Base-by-base conservation (phyloP, 2,113 vertebrate genomes). In the Mormyrus lacerda region DNA sequence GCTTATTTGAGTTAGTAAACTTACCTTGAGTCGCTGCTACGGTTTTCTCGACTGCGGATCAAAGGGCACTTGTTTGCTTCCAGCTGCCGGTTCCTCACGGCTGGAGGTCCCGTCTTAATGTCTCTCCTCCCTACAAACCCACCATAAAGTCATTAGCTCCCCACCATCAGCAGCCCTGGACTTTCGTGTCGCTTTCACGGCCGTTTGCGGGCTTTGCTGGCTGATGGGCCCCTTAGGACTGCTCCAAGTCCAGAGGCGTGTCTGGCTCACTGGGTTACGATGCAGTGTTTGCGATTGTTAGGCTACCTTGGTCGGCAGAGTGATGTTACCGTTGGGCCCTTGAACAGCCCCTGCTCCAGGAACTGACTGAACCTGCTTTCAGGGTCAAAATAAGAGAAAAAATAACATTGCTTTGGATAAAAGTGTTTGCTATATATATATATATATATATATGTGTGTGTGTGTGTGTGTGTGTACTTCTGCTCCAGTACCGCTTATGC, bases 1-100 rank as follows among this genome's bases (percentile, higher is more conserved):
- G 85, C 61, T 47, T 92, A 55, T 88, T 42, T 87, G 39, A 87
- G 3, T 87, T 87, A 45, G 87, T 87, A 42, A 65, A n/a, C 31
- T 65, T 87, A 21, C n/a, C 24, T 51, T 53, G 85, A 35, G 50
- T 17, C 27, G 3, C 85, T 53, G n/a, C 50, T 35, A 19, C 17
- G 4, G 50, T 48, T 55, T 35, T 15, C 31, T 87, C 31, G 7
- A 87, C 50, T 39, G 50, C 0, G 2, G 51, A 45, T 87, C 55
- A 87, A 87, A 87, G 39, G 87, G 19, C 10, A 15, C 35, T 15
- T 27, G 35, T 87, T 87, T 87, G 55, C 55, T 42, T 87, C 55
- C 19, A 61, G 19, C 10, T 45, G 87, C 19, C 21, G 42, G 42
- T 1, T 83, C 39, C 42, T 83, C 3, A 1, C 0, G 45, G 47